phyloP scores from a whole-genome alignment of 1,140 invertebrate genomes.

The Hypothenemus hampei region DNA sequence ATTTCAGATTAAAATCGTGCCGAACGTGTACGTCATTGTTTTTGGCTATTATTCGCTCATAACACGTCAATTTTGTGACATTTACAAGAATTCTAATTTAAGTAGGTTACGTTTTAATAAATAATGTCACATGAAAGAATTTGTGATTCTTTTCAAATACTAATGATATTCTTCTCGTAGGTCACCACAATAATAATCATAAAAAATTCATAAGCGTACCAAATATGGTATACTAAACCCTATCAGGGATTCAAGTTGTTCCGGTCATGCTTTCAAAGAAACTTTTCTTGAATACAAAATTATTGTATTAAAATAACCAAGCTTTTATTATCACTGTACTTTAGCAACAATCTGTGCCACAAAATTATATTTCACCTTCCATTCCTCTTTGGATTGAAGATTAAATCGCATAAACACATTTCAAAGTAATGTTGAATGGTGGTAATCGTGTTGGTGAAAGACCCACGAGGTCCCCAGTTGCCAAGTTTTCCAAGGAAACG shows the following conservation, averaged over 20 bases:
- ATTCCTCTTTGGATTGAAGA: too few relatives aligned
- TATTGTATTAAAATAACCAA: neutral
- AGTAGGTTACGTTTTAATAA: too few relatives aligned
- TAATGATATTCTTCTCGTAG: too few relatives aligned
- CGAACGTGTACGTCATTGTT: neutral
- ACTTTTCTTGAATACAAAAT: slow-evolving; percentile 19
- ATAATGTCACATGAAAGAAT: too few relatives aligned
- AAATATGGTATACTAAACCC: slow-evolving; percentile 10
- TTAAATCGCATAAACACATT: too few relatives aligned
- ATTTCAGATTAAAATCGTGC: slow-evolving; percentile 5
- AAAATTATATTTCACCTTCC: too few relatives aligned
- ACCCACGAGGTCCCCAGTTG: slow-evolving; percentile 39
- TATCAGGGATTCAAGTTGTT: slow-evolving; percentile 21
- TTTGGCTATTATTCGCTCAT: neutral
- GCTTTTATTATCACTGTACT: too few relatives aligned
- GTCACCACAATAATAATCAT: slow-evolving; percentile 7
- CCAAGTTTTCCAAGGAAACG: slow-evolving; percentile 27
- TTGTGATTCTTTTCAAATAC: too few relatives aligned
- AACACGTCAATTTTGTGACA: neutral
- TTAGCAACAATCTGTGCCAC: too few relatives aligned
- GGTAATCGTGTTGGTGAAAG: slow-evolving; percentile 44
- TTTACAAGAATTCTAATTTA: too few relatives aligned
- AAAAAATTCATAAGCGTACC: slow-evolving; percentile 10
- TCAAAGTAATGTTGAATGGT: slow-evolving; percentile 46
- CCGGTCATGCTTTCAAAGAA: slow-evolving; percentile 19